These are phyloP conservation scores for Conistra vaccinii DNA, from an alignment of 2,888 invertebrate genomes.

Conservation along the genomic window DNA sequence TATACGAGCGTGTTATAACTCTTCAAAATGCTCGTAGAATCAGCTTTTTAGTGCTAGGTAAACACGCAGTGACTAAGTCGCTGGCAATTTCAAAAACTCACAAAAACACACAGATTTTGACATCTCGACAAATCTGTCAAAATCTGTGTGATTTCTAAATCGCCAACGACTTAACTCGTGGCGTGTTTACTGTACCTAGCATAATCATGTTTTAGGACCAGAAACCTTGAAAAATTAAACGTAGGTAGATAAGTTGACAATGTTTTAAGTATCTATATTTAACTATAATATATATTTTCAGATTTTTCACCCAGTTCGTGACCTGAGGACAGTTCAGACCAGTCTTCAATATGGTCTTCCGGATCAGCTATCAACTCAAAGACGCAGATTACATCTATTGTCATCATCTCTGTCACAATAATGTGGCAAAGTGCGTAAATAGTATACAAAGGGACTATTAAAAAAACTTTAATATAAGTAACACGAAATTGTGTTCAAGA, in stretches of 20 bases:
- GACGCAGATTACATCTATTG: background rate
- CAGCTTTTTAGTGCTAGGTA: background rate
- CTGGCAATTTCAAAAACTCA: background rate
- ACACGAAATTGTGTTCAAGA: constrained; percentile 48
- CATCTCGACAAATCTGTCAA: background rate
- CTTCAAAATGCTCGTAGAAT: background rate
- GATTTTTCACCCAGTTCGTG: constrained; percentile 81
- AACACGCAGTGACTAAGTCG: background rate
- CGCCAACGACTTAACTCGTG: too few relatives aligned
- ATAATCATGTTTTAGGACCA: too few relatives aligned
- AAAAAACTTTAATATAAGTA: background rate
- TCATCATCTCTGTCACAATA: constrained; percentile 12
- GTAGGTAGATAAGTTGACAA: background rate
- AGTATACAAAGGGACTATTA: constrained; percentile 26
- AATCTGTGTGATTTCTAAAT: too few relatives aligned
- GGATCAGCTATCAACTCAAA: constrained; percentile 59
- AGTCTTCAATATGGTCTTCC: constrained; percentile 80
- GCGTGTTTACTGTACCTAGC: background rate
- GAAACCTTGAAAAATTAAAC: background rate
- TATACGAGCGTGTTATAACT: background rate
- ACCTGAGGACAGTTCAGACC: constrained; percentile 78
- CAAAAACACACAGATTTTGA: background rate
- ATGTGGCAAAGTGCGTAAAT: constrained; percentile 30
- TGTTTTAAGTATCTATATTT: background rate
- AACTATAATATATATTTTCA: constrained; percentile 64